Evolutionary conservation across 2,888 invertebrate genomes (phyloP).

Genomic region (Polyommatus iphigenia): DNA sequence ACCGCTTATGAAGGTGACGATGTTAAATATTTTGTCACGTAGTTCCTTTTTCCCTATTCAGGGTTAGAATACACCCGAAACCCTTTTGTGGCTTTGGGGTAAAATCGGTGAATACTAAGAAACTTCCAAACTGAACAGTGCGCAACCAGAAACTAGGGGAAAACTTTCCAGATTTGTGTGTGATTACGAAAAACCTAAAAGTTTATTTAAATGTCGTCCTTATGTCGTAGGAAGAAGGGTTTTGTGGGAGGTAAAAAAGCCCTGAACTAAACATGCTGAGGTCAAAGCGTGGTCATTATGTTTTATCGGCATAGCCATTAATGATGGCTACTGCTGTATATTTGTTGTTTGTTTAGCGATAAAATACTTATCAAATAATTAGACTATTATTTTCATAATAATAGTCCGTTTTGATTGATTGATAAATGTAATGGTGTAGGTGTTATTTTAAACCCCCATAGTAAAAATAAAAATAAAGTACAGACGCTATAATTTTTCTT

Average conservation of each 20-base stretch:
- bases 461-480: too few relatives aligned
- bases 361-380: slow-evolving; percentile 2
- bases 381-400: background rate
- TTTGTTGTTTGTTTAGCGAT: background rate
- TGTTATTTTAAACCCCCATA: too few relatives aligned
- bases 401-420: background rate
- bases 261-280: background rate
- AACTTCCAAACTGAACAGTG: background rate
- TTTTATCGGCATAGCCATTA: background rate
- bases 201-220: background rate
- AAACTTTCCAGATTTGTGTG: background rate
- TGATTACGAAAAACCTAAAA: background rate
- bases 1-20: too few relatives aligned
- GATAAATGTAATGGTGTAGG: background rate
- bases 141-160: background rate
- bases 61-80: background rate
- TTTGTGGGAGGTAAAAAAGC: background rate
- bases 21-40: background rate
- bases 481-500: too few relatives aligned
- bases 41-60: background rate
- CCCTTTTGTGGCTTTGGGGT: background rate
- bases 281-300: background rate
- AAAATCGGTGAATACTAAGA: background rate
- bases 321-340: background rate
- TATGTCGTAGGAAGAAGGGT: background rate